Evolutionary conservation across 2,113 vertebrate genomes (phyloP).

Genomic region (Donacobius atricapilla): DNA sequence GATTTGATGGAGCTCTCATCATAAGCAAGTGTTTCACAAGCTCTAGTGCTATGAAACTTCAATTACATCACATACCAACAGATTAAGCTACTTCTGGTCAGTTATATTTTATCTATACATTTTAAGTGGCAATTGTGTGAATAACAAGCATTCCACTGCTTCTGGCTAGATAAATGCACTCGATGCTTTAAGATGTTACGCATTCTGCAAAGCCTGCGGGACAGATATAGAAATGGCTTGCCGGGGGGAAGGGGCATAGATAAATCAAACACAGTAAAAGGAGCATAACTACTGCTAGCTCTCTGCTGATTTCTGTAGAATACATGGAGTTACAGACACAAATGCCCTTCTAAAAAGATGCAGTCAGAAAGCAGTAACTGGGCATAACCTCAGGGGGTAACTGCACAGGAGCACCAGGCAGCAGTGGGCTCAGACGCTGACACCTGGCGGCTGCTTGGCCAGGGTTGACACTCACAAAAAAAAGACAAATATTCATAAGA

Average conservation of each 20-base stretch:
- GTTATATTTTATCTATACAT: neutral
- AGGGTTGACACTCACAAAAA: neutral
- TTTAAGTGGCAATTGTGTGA: neutral
- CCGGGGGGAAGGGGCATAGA: neutral
- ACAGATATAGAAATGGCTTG: neutral
- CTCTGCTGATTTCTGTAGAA: neutral
- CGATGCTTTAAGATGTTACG: neutral
- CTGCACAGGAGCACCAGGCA: neutral
- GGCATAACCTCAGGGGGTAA: neutral
- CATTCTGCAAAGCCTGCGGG: neutral
- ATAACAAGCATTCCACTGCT: neutral
- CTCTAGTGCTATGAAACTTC: neutral
- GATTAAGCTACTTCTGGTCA: neutral
- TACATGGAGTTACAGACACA: neutral
- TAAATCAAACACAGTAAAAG: neutral
- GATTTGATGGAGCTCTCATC: neutral
- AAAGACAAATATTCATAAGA: neutral
- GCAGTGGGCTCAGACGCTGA: neutral
- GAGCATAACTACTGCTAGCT: neutral
- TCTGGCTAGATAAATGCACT: neutral
- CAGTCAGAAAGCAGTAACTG: neutral
- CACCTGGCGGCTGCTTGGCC: conserved; percentile 22
- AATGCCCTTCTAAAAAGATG: neutral
- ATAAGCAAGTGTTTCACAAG: neutral
- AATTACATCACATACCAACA: neutral